Conservation (phyloP, 2,888 invertebrate genomes). For the Drosophila tripunctata region DNA sequence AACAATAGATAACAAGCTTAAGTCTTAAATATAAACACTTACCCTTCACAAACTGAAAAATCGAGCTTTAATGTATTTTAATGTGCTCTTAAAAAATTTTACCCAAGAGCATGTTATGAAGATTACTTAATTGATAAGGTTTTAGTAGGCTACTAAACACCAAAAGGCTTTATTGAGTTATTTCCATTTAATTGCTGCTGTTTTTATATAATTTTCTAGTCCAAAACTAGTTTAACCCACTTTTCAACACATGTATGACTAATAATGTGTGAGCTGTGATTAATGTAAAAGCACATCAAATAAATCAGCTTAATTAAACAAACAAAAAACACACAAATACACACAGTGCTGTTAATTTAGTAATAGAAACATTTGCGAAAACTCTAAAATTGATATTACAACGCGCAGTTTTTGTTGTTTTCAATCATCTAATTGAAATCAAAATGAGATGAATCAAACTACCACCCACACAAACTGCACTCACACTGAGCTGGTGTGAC, state of each 20-base stretch:
- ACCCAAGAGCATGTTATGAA: too few relatives aligned
- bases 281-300: not conserved
- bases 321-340: not conserved
- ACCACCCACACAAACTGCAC: not conserved
- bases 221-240: not conserved
- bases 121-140: too few relatives aligned
- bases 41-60: too few relatives aligned
- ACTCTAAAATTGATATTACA: not conserved
- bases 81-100: too few relatives aligned
- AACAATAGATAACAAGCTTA: too few relatives aligned
- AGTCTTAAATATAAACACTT: too few relatives aligned
- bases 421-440: conserved; percentile 71
- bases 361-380: not conserved
- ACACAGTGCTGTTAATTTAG: too few relatives aligned
- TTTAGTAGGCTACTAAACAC: too few relatives aligned
- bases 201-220: too few relatives aligned
- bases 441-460: conserved; percentile 19
- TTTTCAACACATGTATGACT: not conserved
- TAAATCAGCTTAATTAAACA: conserved; percentile 2
- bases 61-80: too few relatives aligned
- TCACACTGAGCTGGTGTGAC: conserved; percentile 17
- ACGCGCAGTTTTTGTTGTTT: conserved; percentile 21
- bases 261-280: not conserved
- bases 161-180: too few relatives aligned
- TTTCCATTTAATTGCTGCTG: too few relatives aligned